These are phyloP conservation scores for Clarias fuscus DNA, from an alignment of 2,797 vertebrate genomes.

Conservation along the genomic window DNA sequence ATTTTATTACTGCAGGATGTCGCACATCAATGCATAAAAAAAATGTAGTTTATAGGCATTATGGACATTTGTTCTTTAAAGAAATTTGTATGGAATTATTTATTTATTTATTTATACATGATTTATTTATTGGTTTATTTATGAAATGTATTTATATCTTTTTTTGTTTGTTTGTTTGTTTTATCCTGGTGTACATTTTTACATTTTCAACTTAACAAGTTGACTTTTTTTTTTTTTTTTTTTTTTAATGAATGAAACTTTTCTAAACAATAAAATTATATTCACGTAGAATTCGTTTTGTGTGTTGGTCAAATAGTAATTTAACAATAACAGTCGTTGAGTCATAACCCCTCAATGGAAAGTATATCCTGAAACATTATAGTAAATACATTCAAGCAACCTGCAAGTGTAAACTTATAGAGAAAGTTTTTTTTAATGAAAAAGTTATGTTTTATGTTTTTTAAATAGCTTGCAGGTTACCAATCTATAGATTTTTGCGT, in stretches of 20 bases:
- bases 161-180: no score
- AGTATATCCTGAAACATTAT: not conserved
- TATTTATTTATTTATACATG: constrained; percentile 52
- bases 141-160: constrained; percentile 29
- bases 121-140: constrained; percentile 52
- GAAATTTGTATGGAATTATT: constrained; percentile 46
- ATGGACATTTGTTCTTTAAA: constrained; percentile 35
- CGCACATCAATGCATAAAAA: not conserved
- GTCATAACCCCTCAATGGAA: not conserved
- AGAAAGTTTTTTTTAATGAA: no score
- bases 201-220: not conserved
- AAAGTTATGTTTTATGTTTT: no score
- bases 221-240: not conserved
- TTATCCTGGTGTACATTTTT: not conserved
- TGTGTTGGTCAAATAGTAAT: not conserved
- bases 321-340: not conserved
- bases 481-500: not conserved
- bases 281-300: not conserved
- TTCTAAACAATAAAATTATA: constrained; percentile 36
- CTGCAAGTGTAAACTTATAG: no score
- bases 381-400: not conserved
- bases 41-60: constrained; percentile 20
- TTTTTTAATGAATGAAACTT: constrained; percentile 5
- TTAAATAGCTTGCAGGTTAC: not conserved
- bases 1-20: constrained; percentile 20